phyloP scores from a whole-genome alignment of 2,888 invertebrate species.

The Pherbina coryleti region DNA sequence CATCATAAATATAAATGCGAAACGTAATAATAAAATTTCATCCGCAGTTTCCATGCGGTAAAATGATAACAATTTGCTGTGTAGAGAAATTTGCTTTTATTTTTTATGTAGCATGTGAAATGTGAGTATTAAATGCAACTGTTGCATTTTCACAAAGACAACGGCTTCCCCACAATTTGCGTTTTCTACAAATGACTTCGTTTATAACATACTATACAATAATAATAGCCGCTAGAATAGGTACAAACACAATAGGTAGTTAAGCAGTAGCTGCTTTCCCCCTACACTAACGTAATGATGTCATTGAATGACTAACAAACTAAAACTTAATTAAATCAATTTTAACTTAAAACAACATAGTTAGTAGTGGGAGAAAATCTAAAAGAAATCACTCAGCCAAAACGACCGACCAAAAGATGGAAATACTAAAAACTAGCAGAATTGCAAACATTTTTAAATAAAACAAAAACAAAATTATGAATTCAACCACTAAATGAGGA shows the following conservation, averaged over 20 bases:
- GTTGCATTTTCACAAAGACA: background rate
- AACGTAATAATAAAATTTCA: too few species aligned
- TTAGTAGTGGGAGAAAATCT: background rate
- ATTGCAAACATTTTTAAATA: background rate
- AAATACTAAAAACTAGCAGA: background rate
- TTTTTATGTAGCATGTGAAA: background rate
- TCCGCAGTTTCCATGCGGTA: too few species aligned
- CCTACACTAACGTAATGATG: slow-evolving; percentile 11
- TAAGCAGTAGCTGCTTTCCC: slow-evolving; percentile 36
- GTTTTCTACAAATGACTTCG: background rate
- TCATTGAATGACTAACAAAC: background rate
- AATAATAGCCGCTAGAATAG: background rate
- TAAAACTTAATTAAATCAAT: background rate
- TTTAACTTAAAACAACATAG: background rate
- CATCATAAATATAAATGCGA: too few species aligned
- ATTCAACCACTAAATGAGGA: too few species aligned
- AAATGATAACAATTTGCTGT: background rate
- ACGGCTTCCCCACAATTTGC: background rate
- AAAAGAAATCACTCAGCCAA: background rate
- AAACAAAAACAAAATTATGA: background rate
- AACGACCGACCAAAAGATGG: background rate
- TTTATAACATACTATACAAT: background rate
- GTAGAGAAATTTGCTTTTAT: background rate
- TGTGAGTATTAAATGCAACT: background rate
- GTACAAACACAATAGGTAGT: background rate